These are phyloP conservation scores for Plestiodon gilberti DNA, from an alignment of 2,113 vertebrate species.

Conservation along the genomic window DNA sequence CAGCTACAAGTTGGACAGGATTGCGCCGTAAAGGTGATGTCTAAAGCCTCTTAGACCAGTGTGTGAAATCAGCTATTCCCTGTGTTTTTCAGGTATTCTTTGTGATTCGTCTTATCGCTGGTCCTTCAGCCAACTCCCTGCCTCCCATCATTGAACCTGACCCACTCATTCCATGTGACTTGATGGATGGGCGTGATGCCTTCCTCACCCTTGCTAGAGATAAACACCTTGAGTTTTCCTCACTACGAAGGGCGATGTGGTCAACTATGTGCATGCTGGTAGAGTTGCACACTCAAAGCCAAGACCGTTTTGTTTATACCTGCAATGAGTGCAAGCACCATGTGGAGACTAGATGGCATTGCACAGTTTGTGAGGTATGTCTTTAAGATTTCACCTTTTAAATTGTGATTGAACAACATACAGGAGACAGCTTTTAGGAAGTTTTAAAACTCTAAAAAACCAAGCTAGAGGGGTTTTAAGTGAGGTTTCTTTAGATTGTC, in stretches of 20 bases:
- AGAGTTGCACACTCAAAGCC: slow-evolving; percentile 97
- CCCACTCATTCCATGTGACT: slow-evolving; percentile 92
- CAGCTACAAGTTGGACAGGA: no score
- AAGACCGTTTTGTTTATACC: slow-evolving; percentile 98
- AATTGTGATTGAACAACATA: no score
- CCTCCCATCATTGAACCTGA: slow-evolving; percentile 91
- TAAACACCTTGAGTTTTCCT: slow-evolving; percentile 98
- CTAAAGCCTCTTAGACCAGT: background rate
- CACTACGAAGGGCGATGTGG: slow-evolving; percentile 92
- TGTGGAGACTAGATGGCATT: slow-evolving; percentile 96
- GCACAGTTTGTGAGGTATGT: slow-evolving; percentile 96
- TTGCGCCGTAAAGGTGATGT: background rate
- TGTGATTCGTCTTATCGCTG: slow-evolving; percentile 94
- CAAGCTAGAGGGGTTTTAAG: background rate
- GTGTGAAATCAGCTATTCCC: slow-evolving; percentile 8
- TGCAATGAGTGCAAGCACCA: slow-evolving; percentile 98
- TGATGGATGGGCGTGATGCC: slow-evolving; percentile 98
- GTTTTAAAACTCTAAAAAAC: background rate
- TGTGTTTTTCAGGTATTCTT: slow-evolving; percentile 90
- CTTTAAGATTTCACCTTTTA: background rate
- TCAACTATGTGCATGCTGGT: slow-evolving; percentile 98
- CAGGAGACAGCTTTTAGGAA: no score
- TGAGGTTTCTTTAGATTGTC: background rate
- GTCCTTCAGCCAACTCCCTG: slow-evolving; percentile 92
- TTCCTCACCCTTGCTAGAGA: slow-evolving; percentile 96